phyloP scores from a whole-genome alignment of 1,140 invertebrate species.

The Macrotrachela quadricornifera region DNA sequence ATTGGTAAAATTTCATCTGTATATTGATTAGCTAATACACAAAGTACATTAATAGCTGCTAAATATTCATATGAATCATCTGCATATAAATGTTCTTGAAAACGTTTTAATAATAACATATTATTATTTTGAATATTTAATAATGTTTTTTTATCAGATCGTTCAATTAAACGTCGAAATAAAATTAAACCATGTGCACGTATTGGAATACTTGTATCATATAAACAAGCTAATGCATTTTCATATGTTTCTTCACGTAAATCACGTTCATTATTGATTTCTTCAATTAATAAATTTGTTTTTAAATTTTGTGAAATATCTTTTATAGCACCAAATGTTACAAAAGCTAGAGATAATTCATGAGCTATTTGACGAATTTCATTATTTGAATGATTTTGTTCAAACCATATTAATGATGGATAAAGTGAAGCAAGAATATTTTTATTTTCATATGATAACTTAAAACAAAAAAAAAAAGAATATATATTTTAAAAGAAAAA shows the following conservation, averaged over 20 bases:
- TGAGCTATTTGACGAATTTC: no score
- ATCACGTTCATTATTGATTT: constrained; percentile 29
- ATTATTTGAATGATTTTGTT: no score
- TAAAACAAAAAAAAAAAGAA: no score
- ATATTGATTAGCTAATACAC: constrained; percentile 39
- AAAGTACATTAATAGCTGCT: constrained; percentile 49
- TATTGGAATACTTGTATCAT: constrained; percentile 50
- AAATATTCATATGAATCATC: constrained; percentile 63
- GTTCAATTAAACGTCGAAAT: constrained; percentile 47
- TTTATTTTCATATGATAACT: no score
- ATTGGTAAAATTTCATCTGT: constrained; percentile 45
- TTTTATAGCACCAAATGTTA: no score
- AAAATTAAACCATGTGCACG: constrained; percentile 53
- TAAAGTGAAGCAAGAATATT: no score
- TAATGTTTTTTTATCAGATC: constrained; percentile 37
- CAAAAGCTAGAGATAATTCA: no score
- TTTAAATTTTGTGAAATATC: no score
- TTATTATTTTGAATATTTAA: constrained; percentile 34
- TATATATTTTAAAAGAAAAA: no score
- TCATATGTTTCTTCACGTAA: constrained; percentile 8
- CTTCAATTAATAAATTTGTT: constrained; percentile 1
- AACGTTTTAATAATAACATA: constrained; percentile 42
- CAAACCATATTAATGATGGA: no score
- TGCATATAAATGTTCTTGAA: constrained; percentile 44
- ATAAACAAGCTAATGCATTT: constrained; percentile 41